Percentiles rank a stretch among this genome's conserved stretches.
phyloP scores from a whole-genome alignment of 2,113 vertebrate genomes.

The Melanocharis versteri region DNA sequence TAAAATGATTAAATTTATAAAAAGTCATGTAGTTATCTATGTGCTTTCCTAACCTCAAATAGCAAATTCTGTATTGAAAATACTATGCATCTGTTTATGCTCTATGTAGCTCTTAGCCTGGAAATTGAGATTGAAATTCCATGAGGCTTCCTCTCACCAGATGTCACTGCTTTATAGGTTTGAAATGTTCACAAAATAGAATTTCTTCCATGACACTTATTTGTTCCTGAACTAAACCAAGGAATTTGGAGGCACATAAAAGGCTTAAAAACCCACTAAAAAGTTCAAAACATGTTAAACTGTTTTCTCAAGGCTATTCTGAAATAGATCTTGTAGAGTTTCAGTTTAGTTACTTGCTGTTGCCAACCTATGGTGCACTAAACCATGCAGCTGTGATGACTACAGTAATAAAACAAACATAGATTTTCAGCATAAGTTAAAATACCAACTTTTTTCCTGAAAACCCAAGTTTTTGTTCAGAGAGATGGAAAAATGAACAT shows the following conservation, averaged over 20 bases:
- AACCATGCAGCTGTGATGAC: not conserved
- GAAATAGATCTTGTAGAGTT: not conserved
- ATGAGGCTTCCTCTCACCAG: not conserved
- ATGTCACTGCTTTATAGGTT: not conserved
- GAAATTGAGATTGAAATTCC: not conserved
- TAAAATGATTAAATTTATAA: not conserved
- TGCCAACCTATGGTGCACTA: not conserved
- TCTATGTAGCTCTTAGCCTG: not conserved
- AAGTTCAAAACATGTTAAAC: not conserved
- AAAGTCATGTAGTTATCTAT: not conserved
- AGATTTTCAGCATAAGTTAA: not conserved
- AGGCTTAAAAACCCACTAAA: not conserved
- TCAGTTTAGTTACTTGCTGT: not conserved
- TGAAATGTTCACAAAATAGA: not conserved
- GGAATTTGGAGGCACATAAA: not conserved
- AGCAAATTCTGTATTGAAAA: not conserved
- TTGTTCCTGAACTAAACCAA: not conserved
- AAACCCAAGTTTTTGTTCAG: not conserved
- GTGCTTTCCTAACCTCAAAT: not conserved
- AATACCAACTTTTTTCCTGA: not conserved
- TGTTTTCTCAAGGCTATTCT: not conserved
- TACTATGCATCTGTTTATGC: not conserved
- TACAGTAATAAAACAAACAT: accelerated
- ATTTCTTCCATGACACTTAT: not conserved
- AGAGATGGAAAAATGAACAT: not conserved